Conservation (phyloP, 2,113 vertebrate species). For the Barbus barbus region DNA sequence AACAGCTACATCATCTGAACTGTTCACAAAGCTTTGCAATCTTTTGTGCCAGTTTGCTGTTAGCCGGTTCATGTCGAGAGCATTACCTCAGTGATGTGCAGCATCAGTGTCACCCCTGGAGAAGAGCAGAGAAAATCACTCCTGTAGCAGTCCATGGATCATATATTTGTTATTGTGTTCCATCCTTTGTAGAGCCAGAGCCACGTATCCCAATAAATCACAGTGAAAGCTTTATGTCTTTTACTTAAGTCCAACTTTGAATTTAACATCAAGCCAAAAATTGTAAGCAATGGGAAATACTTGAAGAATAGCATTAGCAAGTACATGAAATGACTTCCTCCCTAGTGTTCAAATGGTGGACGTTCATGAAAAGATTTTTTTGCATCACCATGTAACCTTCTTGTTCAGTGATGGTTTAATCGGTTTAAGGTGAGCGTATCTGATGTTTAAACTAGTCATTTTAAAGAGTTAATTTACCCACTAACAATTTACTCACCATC, state of each 20-base stretch:
- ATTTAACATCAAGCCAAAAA: no score
- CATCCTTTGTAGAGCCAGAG: constrained; percentile 28
- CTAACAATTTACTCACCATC: no score
- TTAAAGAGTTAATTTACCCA: no score
- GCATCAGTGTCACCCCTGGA: constrained; percentile 10
- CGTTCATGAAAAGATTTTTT: no score
- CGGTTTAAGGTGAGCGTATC: no score
- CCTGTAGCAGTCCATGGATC: constrained; percentile 46
- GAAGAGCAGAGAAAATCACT: constrained; percentile 34
- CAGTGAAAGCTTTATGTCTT: constrained; percentile 33
- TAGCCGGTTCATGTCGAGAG: neutral
- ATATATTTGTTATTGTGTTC: constrained; percentile 51
- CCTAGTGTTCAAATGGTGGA: no score
- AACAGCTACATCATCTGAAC: neutral
- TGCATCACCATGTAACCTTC: no score
- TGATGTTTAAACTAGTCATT: no score
- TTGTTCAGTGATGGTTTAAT: no score
- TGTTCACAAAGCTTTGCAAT: neutral
- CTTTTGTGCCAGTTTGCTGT: neutral
- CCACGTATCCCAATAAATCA: constrained; percentile 53
- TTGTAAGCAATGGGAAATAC: no score
- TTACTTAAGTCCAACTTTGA: constrained; percentile 43
- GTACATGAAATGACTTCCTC: no score
- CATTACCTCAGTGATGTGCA: neutral
- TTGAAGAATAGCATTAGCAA: no score